Base-by-base conservation (phyloP, 2,113 vertebrate genomes). In the Leptosomus discolor region DNA sequence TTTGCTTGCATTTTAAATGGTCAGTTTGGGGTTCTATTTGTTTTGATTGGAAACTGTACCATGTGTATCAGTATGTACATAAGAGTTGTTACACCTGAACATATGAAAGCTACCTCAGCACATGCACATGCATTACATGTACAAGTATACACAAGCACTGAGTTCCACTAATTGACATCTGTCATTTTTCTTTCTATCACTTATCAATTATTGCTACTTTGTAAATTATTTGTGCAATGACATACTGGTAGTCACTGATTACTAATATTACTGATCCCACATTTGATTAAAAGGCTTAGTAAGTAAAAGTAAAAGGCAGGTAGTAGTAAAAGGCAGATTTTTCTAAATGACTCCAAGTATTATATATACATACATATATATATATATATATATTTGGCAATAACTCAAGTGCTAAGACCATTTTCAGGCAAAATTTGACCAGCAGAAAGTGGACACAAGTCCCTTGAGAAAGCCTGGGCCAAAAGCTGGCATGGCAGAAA, bases 1-100 rank as follows among this genome's bases (percentile, higher is more conserved):
- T 74, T 96, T 94, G 53, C 95, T 76, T 79, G 86, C 61, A 39
- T 65, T 84, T 96, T 96, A 84, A 96, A 91, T 70, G 41, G 90
- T 78, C 91, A 39, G 73, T 92, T 51, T 77, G 58, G 57, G 37
- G 39, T 53, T 91, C 54, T 57, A 15, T 94, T 95, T 96, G 71
- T 77, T 91, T 73, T 63, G 65, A 82, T 88, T 0, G 1, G 69
- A 96, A 97, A 92, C 63, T 70, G 73, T 77, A 69, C 80, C 14
- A 3, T 36, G 34, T 24, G 30, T 5, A 5, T 58, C 24, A 53
- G 29, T 51, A 45, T 48, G 20, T 30, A 50, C 17, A 1, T 61
- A 53, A 60, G 36, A 7, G 12, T 19, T 30, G 36, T 29, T 57
- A 57, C 58, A 85, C 34, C 45, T 78, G 74, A 46, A 24, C 3